Conservation (phyloP, 2,888 invertebrate species). For the Aromia moschata region DNA sequence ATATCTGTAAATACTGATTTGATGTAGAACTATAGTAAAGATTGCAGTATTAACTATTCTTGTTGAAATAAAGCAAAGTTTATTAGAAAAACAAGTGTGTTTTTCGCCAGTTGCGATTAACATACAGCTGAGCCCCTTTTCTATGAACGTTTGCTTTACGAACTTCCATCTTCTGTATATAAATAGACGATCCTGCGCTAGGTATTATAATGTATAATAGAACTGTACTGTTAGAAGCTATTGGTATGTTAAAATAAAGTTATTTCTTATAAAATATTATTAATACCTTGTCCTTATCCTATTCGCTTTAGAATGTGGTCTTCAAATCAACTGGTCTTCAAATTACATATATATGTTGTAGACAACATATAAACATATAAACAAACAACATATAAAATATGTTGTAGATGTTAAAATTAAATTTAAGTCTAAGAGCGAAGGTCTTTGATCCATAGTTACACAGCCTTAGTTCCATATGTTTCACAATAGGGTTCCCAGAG, state of each 20-base stretch:
- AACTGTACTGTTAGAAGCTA: slow-evolving; percentile 51
- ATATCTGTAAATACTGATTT: slow-evolving; percentile 28
- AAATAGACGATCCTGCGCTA: slow-evolving; percentile 59
- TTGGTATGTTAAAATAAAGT: slow-evolving; percentile 58
- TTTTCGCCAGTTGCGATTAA: slow-evolving; percentile 34
- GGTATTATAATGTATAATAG: slow-evolving; percentile 54
- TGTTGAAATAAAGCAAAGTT: slow-evolving; percentile 37
- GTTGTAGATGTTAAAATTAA: no score
- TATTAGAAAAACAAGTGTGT: slow-evolving; percentile 42
- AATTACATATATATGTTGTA: no score
- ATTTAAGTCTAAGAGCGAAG: no score
- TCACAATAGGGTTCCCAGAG: no score
- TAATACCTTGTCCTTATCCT: slow-evolving; percentile 22
- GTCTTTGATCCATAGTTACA: no score
- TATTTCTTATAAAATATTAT: slow-evolving; percentile 54
- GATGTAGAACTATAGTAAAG: slow-evolving; percentile 20
- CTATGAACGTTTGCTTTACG: slow-evolving; percentile 41
- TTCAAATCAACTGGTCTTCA: no score
- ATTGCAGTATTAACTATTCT: slow-evolving; percentile 34
- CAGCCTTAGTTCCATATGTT: no score
- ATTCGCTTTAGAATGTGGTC: no score
- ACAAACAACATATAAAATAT: no score
- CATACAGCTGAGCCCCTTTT: slow-evolving; percentile 50
- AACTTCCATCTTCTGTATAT: slow-evolving; percentile 45
- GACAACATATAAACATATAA: no score